Evolutionary conservation across 2,888 invertebrate species (phyloP).

Genomic region (Dryomyza anilis): DNA sequence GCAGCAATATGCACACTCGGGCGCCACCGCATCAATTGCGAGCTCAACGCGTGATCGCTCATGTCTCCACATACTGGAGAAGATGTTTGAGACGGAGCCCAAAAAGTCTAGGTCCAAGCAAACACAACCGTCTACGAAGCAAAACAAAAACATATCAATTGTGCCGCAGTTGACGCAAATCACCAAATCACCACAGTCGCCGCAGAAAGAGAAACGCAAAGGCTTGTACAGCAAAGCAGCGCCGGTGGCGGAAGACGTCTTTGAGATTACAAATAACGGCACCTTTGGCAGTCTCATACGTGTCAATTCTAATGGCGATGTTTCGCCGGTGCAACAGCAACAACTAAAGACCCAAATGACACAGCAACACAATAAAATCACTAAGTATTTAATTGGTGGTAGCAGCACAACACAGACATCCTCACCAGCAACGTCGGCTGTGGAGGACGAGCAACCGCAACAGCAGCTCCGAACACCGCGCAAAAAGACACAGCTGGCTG

Average conservation of each 20-base stretch:
- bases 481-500: slow-evolving; percentile 24
- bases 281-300: slow-evolving; percentile 54
- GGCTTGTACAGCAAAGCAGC: slow-evolving; percentile 9
- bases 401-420: slow-evolving; percentile 37
- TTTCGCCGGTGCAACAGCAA: slow-evolving; percentile 48
- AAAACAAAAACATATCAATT: slow-evolving; percentile 16
- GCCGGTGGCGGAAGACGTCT: slow-evolving; percentile 48
- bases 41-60: slow-evolving; percentile 44
- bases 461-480: slow-evolving; percentile 38
- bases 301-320: slow-evolving; percentile 50
- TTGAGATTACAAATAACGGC: slow-evolving; percentile 56
- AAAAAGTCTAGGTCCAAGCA: slow-evolving; percentile 5
- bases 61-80: slow-evolving; percentile 54
- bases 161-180: slow-evolving; percentile 25
- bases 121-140: too few species aligned
- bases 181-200: slow-evolving; percentile 27
- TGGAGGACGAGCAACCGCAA: slow-evolving; percentile 9
- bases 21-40: neutral
- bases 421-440: too few species aligned
- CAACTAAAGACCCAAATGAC: slow-evolving; percentile 29
- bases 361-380: slow-evolving; percentile 53
- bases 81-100: slow-evolving; percentile 47
- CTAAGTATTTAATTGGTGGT: slow-evolving; percentile 53
- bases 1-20: slow-evolving; percentile 41
- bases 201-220: slow-evolving; percentile 24